These are phyloP conservation scores for Odontamblyopus lacepedii DNA, from an alignment of 2,797 vertebrate genomes.

Conservation along the genomic window DNA sequence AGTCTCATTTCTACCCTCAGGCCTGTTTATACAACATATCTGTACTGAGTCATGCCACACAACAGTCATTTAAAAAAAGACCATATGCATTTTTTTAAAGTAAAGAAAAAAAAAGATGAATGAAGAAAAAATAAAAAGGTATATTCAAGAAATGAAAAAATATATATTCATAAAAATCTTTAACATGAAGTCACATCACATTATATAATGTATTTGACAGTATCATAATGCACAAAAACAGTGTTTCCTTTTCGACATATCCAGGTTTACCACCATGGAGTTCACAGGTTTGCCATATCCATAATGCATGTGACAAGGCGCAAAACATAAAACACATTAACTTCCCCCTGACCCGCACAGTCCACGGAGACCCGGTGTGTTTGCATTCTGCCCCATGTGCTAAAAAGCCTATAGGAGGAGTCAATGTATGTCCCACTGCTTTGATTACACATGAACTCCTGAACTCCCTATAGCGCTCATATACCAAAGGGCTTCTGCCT, in stretches of 20 bases:
- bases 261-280: background rate
- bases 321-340: background rate
- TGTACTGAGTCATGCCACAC: no score
- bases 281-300: background rate
- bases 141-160: no score
- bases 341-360: background rate
- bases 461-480: background rate
- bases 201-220: background rate
- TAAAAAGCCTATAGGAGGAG: slow-evolving; percentile 2
- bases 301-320: background rate
- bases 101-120: no score
- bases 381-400: background rate
- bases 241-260: no score
- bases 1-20: no score
- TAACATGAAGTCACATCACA: background rate
- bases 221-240: background rate
- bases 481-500: background rate
- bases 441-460: background rate
- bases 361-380: background rate
- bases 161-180: no score
- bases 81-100: no score
- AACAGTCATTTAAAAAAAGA: no score
- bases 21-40: no score
- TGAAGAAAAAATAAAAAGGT: no score
- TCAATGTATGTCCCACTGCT: background rate